Conservation (phyloP, 1,140 invertebrate genomes). For the Eubasilissa regina region DNA sequence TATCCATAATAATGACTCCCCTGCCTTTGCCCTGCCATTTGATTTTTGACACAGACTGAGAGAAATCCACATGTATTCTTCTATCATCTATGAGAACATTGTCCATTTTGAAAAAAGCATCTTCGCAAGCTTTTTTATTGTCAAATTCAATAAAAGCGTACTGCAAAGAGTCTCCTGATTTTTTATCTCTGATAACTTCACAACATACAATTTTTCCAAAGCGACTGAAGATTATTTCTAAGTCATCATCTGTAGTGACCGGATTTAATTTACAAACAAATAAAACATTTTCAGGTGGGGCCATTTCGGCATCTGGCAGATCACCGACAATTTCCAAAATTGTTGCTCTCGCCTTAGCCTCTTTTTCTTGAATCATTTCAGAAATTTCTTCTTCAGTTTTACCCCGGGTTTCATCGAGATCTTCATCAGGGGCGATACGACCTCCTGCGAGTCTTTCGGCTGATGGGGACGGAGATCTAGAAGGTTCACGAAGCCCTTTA, state of each 20-base stretch:
- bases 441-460: conserved; percentile 86
- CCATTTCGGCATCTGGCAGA: conserved; percentile 96
- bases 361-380: conserved; percentile 91
- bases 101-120: conserved; percentile 99
- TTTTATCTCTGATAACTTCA: conserved; percentile 97
- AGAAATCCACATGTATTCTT: conserved; percentile 99
- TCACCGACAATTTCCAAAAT: conserved; percentile 99
- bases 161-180: conserved; percentile 95
- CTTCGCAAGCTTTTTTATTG: conserved; percentile 95
- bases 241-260: conserved; percentile 97
- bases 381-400: conserved; percentile 87
- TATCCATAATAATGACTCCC: conserved; percentile 74
- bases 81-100: conserved; percentile 99
- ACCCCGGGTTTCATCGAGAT: conserved; percentile 92
- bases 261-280: conserved; percentile 99
- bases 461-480: conserved; percentile 90
- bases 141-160: conserved; percentile 99
- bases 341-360: conserved; percentile 96
- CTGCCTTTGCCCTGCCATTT: conserved; percentile 90
- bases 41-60: conserved; percentile 96
- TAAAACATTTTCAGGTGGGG: conserved; percentile 98
- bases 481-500: conserved; percentile 81
- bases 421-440: conserved; percentile 95
- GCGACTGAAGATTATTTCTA: conserved; percentile 98
- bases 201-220: conserved; percentile 96